Base-by-base conservation (phyloP, 2,888 invertebrate genomes). In the Dryocosmus kuriphilus region DNA sequence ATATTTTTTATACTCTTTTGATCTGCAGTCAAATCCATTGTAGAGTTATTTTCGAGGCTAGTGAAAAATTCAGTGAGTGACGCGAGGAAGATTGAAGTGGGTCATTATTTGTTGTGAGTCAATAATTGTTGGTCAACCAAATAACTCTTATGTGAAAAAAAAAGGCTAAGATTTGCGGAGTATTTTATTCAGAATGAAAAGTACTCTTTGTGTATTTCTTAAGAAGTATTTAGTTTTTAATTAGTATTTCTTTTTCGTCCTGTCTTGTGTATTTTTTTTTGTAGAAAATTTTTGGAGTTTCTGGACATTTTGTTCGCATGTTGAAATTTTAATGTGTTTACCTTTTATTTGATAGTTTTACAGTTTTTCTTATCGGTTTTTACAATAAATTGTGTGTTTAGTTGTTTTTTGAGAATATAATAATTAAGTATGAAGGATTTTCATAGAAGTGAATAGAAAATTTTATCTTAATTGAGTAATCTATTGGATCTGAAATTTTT, bases 91-190 rank as follows among this genome's bases (percentile, higher is more conserved):
- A 51, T 51, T 71, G 46, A 46, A 71, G 30, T 71, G 30, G 71
- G 51, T 71, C 46, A 71, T 57, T 51, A 71, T 71, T 67, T 67
- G 67, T 67, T 41, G 41, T 27, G 71, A 71, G 27, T 57, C 71
- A 46, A 30, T 71, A 24, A 67, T 67, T 67, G 67, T 46, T 67
- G 67, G 19, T 67, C 27, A 24, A 19, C 41, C 6, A 24, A 41
- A 46, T 67, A 41, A 2, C 6, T 27, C 32, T 35, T 32, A 35
- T 41, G 7, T 1, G 27, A 24, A 67, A 41, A 67, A n/a, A 9
- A 19, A 16, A 19, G 19, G 46, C 19, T 19, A n/a, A 19, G 7
- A 2, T 7, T 1, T 6, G 19, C 1, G 19, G 38, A 11, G 38
- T 38, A 38, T 38, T 46, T 46, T 46, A 19, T 19, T 1, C 7